Conservation (phyloP, 2,797 vertebrate species). For the Telmatherina bonti region DNA sequence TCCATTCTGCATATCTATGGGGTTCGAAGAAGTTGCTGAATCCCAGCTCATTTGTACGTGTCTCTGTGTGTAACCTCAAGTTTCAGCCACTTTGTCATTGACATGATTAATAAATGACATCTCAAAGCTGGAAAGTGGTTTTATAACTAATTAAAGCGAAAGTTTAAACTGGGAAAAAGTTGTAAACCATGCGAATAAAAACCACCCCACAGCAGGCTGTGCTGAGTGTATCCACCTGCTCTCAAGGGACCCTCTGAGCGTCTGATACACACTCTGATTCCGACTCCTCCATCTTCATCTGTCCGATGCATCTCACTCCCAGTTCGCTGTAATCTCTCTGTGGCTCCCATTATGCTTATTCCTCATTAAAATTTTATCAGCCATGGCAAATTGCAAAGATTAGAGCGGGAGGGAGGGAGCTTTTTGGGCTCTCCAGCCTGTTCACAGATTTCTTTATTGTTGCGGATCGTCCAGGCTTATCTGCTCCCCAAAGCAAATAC, state of each 20-base stretch:
- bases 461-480: conserved; percentile 78
- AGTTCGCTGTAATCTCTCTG: conserved; percentile 74
- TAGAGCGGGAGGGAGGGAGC: conserved; percentile 61
- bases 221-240: conserved; percentile 15
- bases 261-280: conserved; percentile 46
- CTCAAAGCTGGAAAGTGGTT: not conserved
- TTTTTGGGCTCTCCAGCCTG: conserved; percentile 59
- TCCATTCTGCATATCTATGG: no score
- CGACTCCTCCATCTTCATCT: conserved; percentile 49
- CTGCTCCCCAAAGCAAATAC: conserved; percentile 71
- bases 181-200: not conserved
- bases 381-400: conserved; percentile 81
- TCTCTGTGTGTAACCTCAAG: no score
- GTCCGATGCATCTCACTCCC: conserved; percentile 63
- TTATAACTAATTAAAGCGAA: not conserved
- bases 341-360: conserved; percentile 80
- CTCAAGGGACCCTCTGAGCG: not conserved
- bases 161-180: not conserved
- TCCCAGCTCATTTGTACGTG: no score
- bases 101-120: not conserved
- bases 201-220: conserved; percentile 6
- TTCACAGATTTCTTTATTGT: conserved; percentile 78
- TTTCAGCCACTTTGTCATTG: not conserved
- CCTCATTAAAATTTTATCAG: conserved; percentile 84
- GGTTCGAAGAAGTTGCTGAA: no score